Percentiles rank a stretch among this genome's conserved stretches.
These are phyloP conservation scores for Nyctereutes procyonoides DNA, from an alignment of 2,113 vertebrate genomes.

Conservation along the genomic window DNA sequence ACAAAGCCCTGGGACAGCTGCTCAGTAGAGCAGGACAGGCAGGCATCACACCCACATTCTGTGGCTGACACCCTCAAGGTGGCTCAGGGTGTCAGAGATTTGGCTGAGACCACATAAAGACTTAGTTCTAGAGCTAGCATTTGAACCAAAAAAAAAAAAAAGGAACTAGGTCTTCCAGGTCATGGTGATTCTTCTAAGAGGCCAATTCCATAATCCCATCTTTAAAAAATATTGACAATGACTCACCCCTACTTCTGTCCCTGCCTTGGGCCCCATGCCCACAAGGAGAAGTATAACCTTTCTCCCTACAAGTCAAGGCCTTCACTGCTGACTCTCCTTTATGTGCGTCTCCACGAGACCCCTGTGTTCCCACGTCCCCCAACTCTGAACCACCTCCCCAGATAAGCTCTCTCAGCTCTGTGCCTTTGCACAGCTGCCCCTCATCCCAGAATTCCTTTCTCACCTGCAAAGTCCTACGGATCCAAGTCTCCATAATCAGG, in stretches of 20 bases:
- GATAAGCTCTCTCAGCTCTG: neutral
- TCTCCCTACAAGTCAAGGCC: neutral
- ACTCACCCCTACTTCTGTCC: neutral
- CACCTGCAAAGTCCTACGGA: neutral
- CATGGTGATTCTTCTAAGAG: neutral
- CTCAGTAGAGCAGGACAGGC: neutral
- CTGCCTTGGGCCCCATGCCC: fast-evolving
- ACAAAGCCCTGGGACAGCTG: neutral
- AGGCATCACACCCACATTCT: no score
- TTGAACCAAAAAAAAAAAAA: neutral
- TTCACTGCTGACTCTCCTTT: neutral
- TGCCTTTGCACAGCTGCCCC: neutral
- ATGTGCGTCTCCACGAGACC: neutral
- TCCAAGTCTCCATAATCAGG: neutral
- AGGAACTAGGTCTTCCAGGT: neutral
- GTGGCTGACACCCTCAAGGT: neutral
- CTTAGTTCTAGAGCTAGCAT: neutral
- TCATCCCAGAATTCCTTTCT: neutral
- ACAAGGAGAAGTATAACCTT: neutral
- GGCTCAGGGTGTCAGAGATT: neutral
- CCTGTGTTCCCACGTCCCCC: neutral
- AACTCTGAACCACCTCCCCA: neutral
- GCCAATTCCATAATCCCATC: neutral
- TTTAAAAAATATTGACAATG: neutral
- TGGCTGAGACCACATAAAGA: neutral